Percentiles rank a stretch among this genome's conserved stretches.
Conservation (phyloP, 1,140 invertebrate species). For the Zaprionus gabonicus region DNA sequence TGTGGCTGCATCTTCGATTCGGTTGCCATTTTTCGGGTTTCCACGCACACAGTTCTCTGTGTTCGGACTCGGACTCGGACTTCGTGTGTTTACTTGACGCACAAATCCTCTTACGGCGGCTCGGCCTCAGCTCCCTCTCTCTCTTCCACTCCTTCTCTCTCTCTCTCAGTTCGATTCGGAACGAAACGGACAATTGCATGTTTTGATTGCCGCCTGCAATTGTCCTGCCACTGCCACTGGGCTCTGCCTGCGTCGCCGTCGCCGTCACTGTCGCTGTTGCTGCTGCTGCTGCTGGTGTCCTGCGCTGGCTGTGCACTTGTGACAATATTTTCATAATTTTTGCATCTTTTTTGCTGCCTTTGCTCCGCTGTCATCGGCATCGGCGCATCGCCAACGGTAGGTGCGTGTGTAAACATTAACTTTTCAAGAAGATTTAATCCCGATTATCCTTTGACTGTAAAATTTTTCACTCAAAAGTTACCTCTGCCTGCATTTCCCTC, state of each 20-base stretch:
- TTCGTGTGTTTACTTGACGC: slow-evolving; percentile 80
- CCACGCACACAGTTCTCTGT: slow-evolving; percentile 1
- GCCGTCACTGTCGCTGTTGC: slow-evolving; percentile 2
- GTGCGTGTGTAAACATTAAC: slow-evolving; percentile 83
- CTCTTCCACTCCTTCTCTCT: slow-evolving; percentile 19
- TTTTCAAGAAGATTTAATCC: slow-evolving; percentile 83
- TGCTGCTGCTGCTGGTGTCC: slow-evolving; percentile 8
- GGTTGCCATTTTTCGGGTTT: slow-evolving; percentile 44
- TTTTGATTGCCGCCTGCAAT: slow-evolving; percentile 83
- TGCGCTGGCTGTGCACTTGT: slow-evolving; percentile 70
- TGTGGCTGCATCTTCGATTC: slow-evolving; percentile 69
- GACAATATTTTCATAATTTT: slow-evolving; percentile 84
- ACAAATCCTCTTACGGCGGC: slow-evolving; percentile 75
- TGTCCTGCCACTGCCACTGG: slow-evolving; percentile 56
- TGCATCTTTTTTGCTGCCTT: slow-evolving; percentile 69
- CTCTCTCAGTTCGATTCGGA: slow-evolving; percentile 59
- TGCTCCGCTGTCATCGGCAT: slow-evolving; percentile 37
- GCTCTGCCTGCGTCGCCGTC: slow-evolving; percentile 22
- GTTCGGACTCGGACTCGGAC: slow-evolving; percentile 29
- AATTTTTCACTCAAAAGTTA: slow-evolving; percentile 78
- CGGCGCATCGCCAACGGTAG: slow-evolving; percentile 72
- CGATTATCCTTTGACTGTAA: slow-evolving; percentile 81
- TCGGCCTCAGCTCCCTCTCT: slow-evolving; percentile 43
- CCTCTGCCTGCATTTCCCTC: slow-evolving; percentile 2
- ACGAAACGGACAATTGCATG: slow-evolving; percentile 77